A percentile compares a stretch with the other conserved stretches of the same genome.
These are phyloP conservation scores for Plectrocnemia conspersa DNA, from an alignment of 1,140 invertebrate genomes.

Conservation along the genomic window DNA sequence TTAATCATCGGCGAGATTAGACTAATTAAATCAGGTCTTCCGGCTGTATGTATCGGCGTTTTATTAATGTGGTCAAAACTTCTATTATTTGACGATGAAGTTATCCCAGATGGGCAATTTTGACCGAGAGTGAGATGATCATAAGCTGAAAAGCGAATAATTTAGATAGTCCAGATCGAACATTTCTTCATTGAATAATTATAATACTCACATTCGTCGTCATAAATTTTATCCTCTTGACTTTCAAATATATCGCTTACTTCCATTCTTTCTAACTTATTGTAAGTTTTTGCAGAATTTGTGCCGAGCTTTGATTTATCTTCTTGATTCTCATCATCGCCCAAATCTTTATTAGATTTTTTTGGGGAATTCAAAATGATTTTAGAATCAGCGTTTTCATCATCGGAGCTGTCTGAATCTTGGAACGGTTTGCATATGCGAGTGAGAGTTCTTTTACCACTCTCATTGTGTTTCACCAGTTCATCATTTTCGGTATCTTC, in stretches of 20 bases:
- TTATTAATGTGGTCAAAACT: background rate
- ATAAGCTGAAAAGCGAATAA: constrained; percentile 27
- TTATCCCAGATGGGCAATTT: constrained; percentile 1
- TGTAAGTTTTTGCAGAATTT: no score
- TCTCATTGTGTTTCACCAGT: constrained; percentile 34
- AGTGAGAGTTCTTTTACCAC: constrained; percentile 34
- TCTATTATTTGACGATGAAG: constrained; percentile 9
- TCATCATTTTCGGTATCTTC: constrained; percentile 43
- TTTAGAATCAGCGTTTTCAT: no score
- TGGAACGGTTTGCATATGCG: constrained; percentile 36
- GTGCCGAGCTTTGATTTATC: no score
- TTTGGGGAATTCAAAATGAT: no score
- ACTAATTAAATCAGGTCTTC: constrained; percentile 16
- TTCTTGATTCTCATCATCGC: background rate
- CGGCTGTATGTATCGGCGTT: background rate
- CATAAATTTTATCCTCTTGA: background rate
- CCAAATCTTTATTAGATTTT: background rate
- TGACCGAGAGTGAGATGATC: constrained; percentile 28
- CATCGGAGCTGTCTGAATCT: constrained; percentile 30
- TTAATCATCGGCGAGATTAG: constrained; percentile 29
- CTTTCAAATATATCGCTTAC: constrained; percentile 23
- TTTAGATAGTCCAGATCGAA: no score
- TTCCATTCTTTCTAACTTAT: constrained; percentile 4
- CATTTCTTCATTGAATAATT: no score
- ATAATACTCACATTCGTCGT: constrained; percentile 31